Evolutionary conservation across 2,888 invertebrate species (phyloP), one percentile per base, ranked within the genome.

Genomic region (Zaprionus bogoriensis): DNA sequence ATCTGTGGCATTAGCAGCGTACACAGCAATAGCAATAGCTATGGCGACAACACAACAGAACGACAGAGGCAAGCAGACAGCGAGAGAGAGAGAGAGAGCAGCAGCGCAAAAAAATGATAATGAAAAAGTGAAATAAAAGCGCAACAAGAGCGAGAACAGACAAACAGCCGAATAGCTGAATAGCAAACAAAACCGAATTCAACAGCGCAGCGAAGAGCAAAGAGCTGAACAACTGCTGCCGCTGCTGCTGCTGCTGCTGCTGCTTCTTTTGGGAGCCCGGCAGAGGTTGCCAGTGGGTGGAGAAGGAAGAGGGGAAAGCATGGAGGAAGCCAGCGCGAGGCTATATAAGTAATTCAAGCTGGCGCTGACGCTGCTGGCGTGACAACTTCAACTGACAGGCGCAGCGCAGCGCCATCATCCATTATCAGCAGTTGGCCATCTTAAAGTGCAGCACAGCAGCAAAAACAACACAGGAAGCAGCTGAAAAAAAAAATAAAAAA

Each of bases 351-450:
- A 80, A 84, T 80, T 84, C 78, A 80, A 80, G 82, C 85, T 77
- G 84, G 83, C 58, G 64, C 61, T 71, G 74, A 59, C 45, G 77
- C 74, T 79, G 70, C 72, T 70, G 76, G 82, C 78, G 74, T 87
- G 87, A 87, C 84, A 84, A 77, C 77, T 81, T 76, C 74, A 80
- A 84, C 86, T 84, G 87, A 87, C 86, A 87, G 86, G 66, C 82
- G 63, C 78, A 65, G 77, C 69, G 66, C 75, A 74, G 72, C 70
- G 79, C 71, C 86, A 84, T 86, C 86, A 84, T 87, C 86, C 87
- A 87, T 86, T 86, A 86, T 86, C 87, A 87, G 80, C 87, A 84
- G 80, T 80, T 84, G 74, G 87, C 74, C 87, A 86, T 87, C 87
- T 82, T 86, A 84, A 77, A 78, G 77, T 75, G 87, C 83, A 79